A percentile compares a stretch with the other conserved stretches of the same genome.
phyloP scores from a whole-genome alignment of 2,797 vertebrate species.

The Todus mexicanus region DNA sequence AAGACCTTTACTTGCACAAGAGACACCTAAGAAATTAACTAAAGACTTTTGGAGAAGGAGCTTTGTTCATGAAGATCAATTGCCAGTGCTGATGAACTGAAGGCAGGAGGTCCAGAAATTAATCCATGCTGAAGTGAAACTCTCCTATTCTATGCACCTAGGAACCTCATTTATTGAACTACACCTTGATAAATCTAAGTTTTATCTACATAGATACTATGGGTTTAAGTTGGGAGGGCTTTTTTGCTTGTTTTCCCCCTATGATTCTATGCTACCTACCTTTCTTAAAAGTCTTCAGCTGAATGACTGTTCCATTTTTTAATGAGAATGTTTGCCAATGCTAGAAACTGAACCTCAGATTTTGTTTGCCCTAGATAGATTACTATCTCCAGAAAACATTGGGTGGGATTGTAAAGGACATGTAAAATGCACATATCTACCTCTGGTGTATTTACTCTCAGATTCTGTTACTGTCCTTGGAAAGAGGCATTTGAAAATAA shows the following conservation, averaged over 20 bases:
- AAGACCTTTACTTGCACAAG: constrained; percentile 8
- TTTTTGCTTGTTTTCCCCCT: not conserved
- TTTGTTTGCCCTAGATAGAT: not conserved
- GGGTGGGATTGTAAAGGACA: not conserved
- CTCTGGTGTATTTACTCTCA: not conserved
- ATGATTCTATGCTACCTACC: not conserved
- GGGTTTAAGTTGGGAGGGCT: rapidly evolving
- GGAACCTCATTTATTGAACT: not conserved
- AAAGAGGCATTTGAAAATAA: not conserved
- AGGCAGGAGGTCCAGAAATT: not conserved
- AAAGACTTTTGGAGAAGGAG: not conserved
- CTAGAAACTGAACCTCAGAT: not conserved
- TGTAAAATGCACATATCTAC: not conserved
- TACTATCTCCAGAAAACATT: not conserved
- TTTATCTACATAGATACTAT: not conserved
- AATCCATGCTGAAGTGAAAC: not conserved
- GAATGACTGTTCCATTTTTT: not conserved
- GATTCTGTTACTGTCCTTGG: not conserved
- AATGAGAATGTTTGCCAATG: not conserved
- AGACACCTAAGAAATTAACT: not conserved
- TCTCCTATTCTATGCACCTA: not conserved
- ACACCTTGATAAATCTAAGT: not conserved
- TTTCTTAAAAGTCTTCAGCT: not conserved
- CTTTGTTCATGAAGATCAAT: not conserved
- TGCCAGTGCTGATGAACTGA: not conserved